Evolutionary conservation across 2,113 vertebrate genomes (phyloP).

Genomic region (Sprattus sprattus): DNA sequence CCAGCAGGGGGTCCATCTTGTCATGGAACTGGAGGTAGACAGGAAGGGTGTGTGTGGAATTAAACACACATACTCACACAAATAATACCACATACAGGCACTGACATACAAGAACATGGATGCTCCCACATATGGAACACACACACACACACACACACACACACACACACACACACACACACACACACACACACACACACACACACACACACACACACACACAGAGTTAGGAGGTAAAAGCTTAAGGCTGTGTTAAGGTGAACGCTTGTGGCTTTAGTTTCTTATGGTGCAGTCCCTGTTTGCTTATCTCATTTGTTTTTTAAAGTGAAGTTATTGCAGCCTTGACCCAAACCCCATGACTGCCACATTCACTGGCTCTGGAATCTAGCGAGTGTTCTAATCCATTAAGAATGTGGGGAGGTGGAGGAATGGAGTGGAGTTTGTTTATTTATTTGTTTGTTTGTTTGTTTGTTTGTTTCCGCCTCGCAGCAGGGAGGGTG

Average conservation of each 20-base stretch:
- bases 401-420: neutral
- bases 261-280: neutral
- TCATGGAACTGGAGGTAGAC: constrained; percentile 83
- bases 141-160: neutral
- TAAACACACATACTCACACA: neutral
- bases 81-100: neutral
- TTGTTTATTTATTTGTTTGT: neutral
- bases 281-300: neutral
- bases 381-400: neutral
- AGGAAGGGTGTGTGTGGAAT: neutral
- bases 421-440: neutral
- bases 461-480: neutral
- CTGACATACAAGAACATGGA: neutral
- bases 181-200: neutral
- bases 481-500: neutral
- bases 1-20: constrained; percentile 97
- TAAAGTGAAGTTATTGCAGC: neutral
- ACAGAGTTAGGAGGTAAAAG: neutral
- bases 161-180: neutral
- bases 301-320: neutral
- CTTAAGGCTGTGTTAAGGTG: neutral
- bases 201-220: neutral
- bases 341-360: neutral
- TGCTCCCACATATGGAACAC: neutral
- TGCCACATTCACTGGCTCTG: neutral